A percentile compares a stretch with the other conserved stretches of the same genome.
These are phyloP conservation scores for Pseudochirops corinnae DNA, from an alignment of 2,797 vertebrate genomes.

Conservation along the genomic window DNA sequence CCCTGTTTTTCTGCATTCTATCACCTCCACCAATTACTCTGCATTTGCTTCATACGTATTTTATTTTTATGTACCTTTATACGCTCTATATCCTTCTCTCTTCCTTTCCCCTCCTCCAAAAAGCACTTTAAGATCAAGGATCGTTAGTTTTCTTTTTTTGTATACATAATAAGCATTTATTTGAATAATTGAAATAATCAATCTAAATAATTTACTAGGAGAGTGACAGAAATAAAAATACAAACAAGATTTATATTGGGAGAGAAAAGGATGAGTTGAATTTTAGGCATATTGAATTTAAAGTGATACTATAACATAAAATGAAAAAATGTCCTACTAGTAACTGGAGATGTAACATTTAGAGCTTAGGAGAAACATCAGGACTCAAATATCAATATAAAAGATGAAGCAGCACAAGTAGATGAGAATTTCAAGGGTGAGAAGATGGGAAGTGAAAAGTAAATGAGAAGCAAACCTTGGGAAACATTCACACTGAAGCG, in stretches of 20 bases:
- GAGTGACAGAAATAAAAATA: not conserved
- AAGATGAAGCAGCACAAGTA: not conserved
- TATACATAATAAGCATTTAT: not conserved
- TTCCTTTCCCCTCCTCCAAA: not conserved
- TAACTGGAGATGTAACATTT: not conserved
- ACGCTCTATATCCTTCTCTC: not conserved
- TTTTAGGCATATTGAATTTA: not conserved
- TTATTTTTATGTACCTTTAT: not conserved
- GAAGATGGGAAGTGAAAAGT: accelerated
- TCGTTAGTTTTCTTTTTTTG: not conserved
- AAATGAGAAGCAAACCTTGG: not conserved
- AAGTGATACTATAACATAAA: not conserved
- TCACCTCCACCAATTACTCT: not conserved
- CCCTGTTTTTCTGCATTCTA: not conserved
- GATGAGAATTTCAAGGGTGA: not conserved
- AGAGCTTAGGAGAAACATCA: not conserved
- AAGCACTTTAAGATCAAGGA: not conserved
- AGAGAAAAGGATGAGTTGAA: not conserved
- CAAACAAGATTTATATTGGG: not conserved
- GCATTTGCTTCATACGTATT: not conserved
- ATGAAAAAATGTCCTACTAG: not conserved
- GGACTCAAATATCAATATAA: not conserved
- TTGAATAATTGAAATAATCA: too few relatives aligned
- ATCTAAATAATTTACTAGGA: not conserved
- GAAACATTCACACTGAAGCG: not conserved